Conservation (phyloP, 2,888 invertebrate genomes). For the Leptinotarsa haldemani region DNA sequence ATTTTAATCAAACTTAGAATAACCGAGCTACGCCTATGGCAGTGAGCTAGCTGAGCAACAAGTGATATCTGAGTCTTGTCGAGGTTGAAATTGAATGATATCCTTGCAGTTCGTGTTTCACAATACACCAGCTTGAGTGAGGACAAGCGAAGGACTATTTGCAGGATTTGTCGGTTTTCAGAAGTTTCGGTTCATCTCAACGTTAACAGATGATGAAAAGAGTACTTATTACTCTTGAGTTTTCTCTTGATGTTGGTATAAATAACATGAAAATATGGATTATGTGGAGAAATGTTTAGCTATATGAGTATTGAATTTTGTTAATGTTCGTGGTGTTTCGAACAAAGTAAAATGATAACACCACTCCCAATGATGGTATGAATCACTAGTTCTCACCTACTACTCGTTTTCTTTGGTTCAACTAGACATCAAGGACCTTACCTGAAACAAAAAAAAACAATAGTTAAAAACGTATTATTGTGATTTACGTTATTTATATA, state of each 20-base stretch:
- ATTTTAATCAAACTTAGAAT: not conserved
- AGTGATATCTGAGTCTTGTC: conserved; percentile 37
- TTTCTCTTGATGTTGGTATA: not conserved
- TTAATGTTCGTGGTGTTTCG: not conserved
- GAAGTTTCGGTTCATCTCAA: not conserved
- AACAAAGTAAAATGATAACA: too few species aligned
- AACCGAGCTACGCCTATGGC: conserved; percentile 20
- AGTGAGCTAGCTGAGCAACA: conserved; percentile 50
- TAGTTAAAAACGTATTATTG: not conserved
- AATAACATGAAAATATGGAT: too few species aligned
- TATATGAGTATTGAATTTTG: not conserved
- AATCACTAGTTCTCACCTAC: not conserved
- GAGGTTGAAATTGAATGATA: conserved; percentile 29
- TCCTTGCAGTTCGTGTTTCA: conserved; percentile 25
- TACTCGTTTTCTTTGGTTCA: not conserved
- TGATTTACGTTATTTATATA: too few species aligned
- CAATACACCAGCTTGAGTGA: conserved; percentile 7
- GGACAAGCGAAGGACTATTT: conserved; percentile 13
- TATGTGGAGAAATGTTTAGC: too few species aligned
- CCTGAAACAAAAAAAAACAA: conserved; percentile 11
- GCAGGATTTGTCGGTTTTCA: conserved; percentile 20
- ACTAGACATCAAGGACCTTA: not conserved
- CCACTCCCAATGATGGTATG: too few species aligned
- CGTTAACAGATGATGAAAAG: not conserved
- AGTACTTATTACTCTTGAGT: not conserved